Conservation (phyloP, 2,797 vertebrate species). For the Channallabes apus region DNA sequence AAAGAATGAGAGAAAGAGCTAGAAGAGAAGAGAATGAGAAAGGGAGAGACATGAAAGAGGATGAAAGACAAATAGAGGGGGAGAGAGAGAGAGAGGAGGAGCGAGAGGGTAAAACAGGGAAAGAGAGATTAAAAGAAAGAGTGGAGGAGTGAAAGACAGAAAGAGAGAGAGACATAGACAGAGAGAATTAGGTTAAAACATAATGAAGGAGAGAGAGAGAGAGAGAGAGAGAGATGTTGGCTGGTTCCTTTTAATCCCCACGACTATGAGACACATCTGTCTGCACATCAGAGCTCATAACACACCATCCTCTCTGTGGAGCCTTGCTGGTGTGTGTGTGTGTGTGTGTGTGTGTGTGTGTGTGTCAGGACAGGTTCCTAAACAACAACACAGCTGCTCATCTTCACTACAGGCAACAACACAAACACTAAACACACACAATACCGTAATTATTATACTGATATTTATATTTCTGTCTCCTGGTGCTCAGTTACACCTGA, state of each 20-base stretch:
- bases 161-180: neutral
- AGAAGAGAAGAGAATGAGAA: no score
- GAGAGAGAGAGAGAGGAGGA: neutral
- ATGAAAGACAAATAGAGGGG: neutral
- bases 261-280: conserved; percentile 73
- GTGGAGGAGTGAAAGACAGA: neutral
- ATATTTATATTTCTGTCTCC: neutral
- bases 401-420: conserved; percentile 11
- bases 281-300: conserved; percentile 57
- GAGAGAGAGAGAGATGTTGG: conserved; percentile 3
- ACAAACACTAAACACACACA: neutral
- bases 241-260: conserved; percentile 58
- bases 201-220: neutral
- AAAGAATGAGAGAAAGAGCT: no score
- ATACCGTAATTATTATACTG: neutral
- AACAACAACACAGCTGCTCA: conserved; percentile 49
- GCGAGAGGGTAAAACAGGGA: neutral
- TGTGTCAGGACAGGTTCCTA: conserved; percentile 23
- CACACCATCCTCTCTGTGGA: conserved; percentile 36
- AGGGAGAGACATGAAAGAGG: no score
- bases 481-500: neutral
- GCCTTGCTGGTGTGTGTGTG: conserved; percentile 22
- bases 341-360: conserved; percentile 42
- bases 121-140: neutral
- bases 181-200: neutral